phyloP scores from a whole-genome alignment of 2,888 invertebrate species.

The Chloroclysta siterata region DNA sequence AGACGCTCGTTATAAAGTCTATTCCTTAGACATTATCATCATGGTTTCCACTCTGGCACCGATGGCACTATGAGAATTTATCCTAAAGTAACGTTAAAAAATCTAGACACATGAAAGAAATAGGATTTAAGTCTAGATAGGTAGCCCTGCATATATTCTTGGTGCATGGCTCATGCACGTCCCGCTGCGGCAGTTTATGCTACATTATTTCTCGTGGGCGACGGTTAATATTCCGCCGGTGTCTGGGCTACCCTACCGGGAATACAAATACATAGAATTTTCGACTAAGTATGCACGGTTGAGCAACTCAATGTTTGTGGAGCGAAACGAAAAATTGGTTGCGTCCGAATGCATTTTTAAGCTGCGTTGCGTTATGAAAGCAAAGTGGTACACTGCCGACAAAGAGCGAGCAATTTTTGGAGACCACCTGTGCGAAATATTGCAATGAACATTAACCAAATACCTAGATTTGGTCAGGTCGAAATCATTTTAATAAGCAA shows the following conservation, averaged over 20 bases:
- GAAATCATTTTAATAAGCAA: background rate
- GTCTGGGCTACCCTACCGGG: constrained; percentile 63
- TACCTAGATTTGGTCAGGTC: too few species aligned
- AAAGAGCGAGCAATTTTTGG: background rate
- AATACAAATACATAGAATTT: constrained; percentile 72
- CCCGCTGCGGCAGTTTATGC: constrained; percentile 73
- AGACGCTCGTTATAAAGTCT: background rate
- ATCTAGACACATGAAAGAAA: constrained; percentile 2
- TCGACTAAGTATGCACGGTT: constrained; percentile 64
- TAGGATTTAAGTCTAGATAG: constrained; percentile 16
- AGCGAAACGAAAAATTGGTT: constrained; percentile 31
- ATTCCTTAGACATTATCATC: background rate
- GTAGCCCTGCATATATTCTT: constrained; percentile 49
- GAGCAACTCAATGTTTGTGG: constrained; percentile 58
- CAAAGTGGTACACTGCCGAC: constrained; percentile 3
- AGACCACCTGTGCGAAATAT: background rate
- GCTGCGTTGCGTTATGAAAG: constrained; percentile 7
- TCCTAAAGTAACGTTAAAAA: background rate
- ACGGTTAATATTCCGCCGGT: constrained; percentile 73
- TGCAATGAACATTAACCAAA: background rate
- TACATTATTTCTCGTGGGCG: constrained; percentile 72
- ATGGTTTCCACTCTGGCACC: background rate
- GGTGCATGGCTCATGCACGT: constrained; percentile 67
- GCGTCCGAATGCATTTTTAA: constrained; percentile 22
- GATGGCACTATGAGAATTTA: background rate